phyloP scores from a whole-genome alignment of 2,113 vertebrate species.

The Hemibagrus wyckioides region DNA sequence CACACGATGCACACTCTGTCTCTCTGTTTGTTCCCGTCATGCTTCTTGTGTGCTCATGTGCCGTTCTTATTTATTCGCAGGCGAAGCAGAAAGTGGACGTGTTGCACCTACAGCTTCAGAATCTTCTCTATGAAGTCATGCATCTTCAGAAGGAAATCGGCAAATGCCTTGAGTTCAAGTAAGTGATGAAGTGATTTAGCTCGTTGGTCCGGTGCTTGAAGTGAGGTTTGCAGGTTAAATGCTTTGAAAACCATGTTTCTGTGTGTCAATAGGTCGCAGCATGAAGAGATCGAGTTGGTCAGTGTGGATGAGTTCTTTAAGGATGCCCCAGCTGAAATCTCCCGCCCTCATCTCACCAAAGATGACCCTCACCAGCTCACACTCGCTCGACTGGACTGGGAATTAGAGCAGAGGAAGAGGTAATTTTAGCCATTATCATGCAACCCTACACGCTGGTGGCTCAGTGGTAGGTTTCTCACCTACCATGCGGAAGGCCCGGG shows the following conservation, averaged over 20 bases:
- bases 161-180: slow-evolving; percentile 98
- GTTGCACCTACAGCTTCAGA: slow-evolving; percentile 96
- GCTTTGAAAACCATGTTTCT: background rate
- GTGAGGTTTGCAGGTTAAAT: background rate
- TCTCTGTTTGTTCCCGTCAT: background rate
- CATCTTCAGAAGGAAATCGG: slow-evolving; percentile 99
- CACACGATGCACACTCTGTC: background rate
- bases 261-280: slow-evolving; percentile 84
- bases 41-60: too few species aligned
- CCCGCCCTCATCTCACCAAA: slow-evolving; percentile 82
- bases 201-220: background rate
- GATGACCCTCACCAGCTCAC: slow-evolving; percentile 93
- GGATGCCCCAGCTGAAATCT: slow-evolving; percentile 87
- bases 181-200: slow-evolving; percentile 63
- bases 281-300: slow-evolving; percentile 95
- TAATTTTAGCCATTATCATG: background rate
- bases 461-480: too few species aligned
- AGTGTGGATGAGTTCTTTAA: slow-evolving; percentile 88
- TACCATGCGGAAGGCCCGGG: too few species aligned
- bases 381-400: slow-evolving; percentile 95
- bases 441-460: too few species aligned
- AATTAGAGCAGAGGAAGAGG: slow-evolving; percentile 97
- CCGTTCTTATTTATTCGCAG: slow-evolving; percentile 62
- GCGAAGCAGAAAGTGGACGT: slow-evolving; percentile 95
- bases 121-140: slow-evolving; percentile 96